Evolutionary conservation across 2,113 vertebrate species (phyloP).

Genomic region (Formicarius rufipectus): DNA sequence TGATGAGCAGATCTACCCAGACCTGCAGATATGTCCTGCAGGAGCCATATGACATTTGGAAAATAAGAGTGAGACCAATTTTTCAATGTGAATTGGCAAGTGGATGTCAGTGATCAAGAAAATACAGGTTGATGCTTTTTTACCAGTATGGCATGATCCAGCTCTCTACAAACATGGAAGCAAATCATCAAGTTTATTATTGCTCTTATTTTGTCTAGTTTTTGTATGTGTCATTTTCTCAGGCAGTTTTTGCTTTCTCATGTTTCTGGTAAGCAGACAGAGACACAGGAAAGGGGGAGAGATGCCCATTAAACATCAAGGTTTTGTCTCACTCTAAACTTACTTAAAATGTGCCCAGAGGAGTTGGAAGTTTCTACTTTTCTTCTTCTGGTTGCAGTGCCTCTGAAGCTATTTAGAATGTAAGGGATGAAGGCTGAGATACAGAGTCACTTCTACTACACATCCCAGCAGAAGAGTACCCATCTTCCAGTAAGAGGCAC

Average conservation of each 20-base stretch:
- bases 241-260: not conserved
- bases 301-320: not conserved
- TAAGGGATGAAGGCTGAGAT: not conserved
- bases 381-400: not conserved
- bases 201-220: not conserved
- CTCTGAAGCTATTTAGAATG: not conserved
- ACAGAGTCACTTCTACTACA: not conserved
- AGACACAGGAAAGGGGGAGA: not conserved
- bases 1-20: not conserved
- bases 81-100: fast-evolving
- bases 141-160: not conserved
- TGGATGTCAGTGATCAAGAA: not conserved
- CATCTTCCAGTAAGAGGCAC: not conserved
- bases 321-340: not conserved
- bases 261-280: not conserved
- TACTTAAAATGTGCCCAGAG: not conserved
- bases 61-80: not conserved
- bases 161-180: not conserved
- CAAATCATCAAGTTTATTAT: not conserved
- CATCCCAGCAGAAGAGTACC: not conserved
- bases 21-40: not conserved
- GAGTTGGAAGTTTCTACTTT: not conserved
- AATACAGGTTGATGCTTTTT: not conserved
- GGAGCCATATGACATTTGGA: not conserved
- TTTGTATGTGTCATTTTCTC: not conserved